Evolutionary conservation across 2,888 invertebrate species (phyloP).

Genomic region (Omphaloscelis lunosa): DNA sequence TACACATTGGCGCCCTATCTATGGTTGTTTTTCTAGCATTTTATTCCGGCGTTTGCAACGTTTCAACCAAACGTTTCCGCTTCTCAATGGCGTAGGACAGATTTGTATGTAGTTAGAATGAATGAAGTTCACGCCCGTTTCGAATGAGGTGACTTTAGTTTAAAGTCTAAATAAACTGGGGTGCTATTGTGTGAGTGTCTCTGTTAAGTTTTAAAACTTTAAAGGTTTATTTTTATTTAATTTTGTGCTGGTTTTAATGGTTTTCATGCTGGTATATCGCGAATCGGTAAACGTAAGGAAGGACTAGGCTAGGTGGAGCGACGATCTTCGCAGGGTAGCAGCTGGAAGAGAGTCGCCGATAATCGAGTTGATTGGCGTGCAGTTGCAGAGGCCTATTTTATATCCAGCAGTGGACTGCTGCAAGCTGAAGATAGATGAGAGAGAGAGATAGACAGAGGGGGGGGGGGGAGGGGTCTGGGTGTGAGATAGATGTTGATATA

Average conservation of each 20-base stretch:
- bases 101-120: slow-evolving; percentile 65
- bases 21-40: slow-evolving; percentile 68
- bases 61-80: slow-evolving; percentile 71
- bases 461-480: no score
- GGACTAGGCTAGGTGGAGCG: background rate
- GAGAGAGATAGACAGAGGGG: no score
- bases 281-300: background rate
- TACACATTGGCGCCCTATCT: slow-evolving; percentile 31
- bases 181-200: slow-evolving; percentile 9
- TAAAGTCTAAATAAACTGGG: slow-evolving; percentile 47
- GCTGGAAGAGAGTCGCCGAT: background rate
- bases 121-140: slow-evolving; percentile 63
- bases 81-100: slow-evolving; percentile 64
- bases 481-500: no score
- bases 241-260: background rate
- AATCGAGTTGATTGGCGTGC: background rate
- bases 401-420: background rate
- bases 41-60: slow-evolving; percentile 69
- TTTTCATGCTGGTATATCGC: background rate
- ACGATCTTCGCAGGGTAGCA: background rate
- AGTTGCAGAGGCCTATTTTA: background rate
- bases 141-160: slow-evolving; percentile 59
- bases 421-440: no score
- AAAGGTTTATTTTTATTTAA: background rate
- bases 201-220: slow-evolving; percentile 8